phyloP scores from a whole-genome alignment of 2,113 vertebrate genomes.

The Prunella fulvescens region DNA sequence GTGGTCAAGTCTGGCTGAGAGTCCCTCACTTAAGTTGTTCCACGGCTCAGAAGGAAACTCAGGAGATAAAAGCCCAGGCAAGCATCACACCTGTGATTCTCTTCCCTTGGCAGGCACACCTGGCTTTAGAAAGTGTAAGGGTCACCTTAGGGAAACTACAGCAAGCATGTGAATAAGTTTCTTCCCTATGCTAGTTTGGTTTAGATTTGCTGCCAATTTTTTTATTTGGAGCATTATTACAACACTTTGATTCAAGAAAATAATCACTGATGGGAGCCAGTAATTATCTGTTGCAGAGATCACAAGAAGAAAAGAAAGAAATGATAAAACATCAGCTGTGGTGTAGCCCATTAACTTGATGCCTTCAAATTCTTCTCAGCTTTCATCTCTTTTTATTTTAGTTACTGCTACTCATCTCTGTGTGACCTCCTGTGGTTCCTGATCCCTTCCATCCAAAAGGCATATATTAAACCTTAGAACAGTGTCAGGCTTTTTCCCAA shows the following conservation, averaged over 20 bases:
- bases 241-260: neutral
- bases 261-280: neutral
- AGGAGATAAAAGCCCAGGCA: neutral
- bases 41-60: neutral
- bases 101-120: neutral
- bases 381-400: neutral
- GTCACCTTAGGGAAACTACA: neutral
- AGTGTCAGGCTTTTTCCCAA: neutral
- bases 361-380: neutral
- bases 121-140: neutral
- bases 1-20: neutral
- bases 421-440: neutral
- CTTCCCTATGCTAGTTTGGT: neutral
- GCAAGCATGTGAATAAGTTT: neutral
- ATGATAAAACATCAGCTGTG: rapidly evolving
- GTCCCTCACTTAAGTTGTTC: rapidly evolving
- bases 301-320: neutral
- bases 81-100: neutral
- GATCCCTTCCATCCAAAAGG: neutral
- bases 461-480: neutral
- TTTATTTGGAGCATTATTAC: neutral
- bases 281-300: neutral
- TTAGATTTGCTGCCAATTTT: neutral
- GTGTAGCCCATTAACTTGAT: neutral
- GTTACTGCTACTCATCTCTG: neutral